phyloP scores from a whole-genome alignment of 2,888 invertebrate species.

The Eupithecia dodoneata region DNA sequence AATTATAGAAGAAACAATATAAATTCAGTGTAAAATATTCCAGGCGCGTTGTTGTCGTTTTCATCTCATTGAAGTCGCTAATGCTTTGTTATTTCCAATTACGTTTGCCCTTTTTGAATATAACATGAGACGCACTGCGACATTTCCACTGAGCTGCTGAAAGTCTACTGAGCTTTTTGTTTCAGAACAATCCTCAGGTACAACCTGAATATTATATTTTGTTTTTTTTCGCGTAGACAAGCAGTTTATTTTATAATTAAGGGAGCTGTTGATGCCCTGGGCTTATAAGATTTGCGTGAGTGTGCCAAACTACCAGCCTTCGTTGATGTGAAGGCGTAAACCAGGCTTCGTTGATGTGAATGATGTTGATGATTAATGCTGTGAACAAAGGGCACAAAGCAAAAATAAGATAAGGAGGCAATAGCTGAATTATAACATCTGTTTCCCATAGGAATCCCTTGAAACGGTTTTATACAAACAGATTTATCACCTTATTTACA shows the following conservation, averaged over 20 bases:
- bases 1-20: not conserved
- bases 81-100: slow-evolving; percentile 57
- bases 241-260: not conserved
- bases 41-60: slow-evolving; percentile 33
- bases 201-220: not conserved
- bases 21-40: slow-evolving; percentile 33
- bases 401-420: not conserved
- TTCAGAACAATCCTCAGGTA: not conserved
- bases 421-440: not conserved
- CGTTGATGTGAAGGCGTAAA: not conserved
- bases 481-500: slow-evolving; percentile 33
- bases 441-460: not conserved
- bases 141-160: slow-evolving; percentile 45
- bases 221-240: not conserved
- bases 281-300: not conserved
- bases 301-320: not conserved
- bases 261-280: not conserved
- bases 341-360: not conserved
- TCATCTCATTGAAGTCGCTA: slow-evolving; percentile 48
- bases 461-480: not conserved
- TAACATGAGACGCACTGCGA: slow-evolving; percentile 59
- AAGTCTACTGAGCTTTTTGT: not conserved
- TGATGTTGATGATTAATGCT: no score
- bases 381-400: not conserved
- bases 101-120: slow-evolving; percentile 54